Evolutionary conservation across 2,113 vertebrate genomes (phyloP).

Genomic region (Austrofundulus limnaeus): DNA sequence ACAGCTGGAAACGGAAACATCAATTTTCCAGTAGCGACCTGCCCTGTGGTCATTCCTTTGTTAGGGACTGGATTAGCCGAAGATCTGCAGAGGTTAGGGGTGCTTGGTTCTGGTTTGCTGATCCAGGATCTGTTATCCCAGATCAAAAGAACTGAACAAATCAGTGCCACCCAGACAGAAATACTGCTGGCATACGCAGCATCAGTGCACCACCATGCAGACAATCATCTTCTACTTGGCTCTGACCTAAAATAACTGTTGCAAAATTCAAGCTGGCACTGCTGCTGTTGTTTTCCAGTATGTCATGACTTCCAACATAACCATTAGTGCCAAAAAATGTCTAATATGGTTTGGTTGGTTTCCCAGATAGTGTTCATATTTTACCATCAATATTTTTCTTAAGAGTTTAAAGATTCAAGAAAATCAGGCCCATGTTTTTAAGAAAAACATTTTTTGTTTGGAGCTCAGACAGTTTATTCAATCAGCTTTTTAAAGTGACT

Average conservation of each 20-base stretch:
- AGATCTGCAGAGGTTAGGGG: not conserved
- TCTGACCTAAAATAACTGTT: constrained; percentile 24
- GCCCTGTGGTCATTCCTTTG: constrained; percentile 45
- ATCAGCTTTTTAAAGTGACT: not conserved
- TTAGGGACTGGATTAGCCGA: not conserved
- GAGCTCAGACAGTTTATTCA: not conserved
- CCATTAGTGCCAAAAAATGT: constrained; percentile 3
- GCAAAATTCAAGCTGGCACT: constrained; percentile 17
- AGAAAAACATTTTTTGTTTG: not conserved
- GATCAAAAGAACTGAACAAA: constrained; percentile 30
- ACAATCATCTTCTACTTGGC: constrained; percentile 1
- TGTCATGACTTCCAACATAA: constrained; percentile 24
- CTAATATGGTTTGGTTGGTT: constrained; percentile 3
- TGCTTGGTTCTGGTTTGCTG: not conserved
- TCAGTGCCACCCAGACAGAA: constrained; percentile 25
- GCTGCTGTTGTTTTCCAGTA: constrained; percentile 7
- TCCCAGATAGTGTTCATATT: constrained; percentile 13
- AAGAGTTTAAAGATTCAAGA: not conserved
- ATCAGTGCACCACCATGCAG: constrained; percentile 16
- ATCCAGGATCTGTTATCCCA: not conserved
- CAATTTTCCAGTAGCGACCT: constrained; percentile 40
- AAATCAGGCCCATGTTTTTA: not conserved
- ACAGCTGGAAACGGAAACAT: constrained; percentile 49
- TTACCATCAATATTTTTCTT: constrained; percentile 7
- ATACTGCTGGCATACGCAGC: constrained; percentile 10